A percentile compares a stretch with the other conserved stretches of the same genome.
phyloP scores from a whole-genome alignment of 2,888 invertebrate species.

The Lasioglossum morio region DNA sequence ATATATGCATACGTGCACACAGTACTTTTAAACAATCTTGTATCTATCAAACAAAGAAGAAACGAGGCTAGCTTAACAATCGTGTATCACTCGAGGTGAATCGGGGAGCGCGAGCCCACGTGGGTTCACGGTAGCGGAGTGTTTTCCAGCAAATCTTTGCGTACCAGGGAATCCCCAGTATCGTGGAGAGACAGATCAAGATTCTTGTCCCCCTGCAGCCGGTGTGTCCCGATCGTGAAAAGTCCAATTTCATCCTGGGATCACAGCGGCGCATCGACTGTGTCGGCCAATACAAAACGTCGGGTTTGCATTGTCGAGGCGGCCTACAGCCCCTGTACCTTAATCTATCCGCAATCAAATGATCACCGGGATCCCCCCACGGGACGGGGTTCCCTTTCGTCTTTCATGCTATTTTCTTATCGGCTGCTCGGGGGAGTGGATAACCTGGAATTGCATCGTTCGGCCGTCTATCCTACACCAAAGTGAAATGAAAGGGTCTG shows the following conservation, averaged over 20 bases:
- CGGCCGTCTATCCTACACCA: slow-evolving; percentile 33
- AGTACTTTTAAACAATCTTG: too few species aligned
- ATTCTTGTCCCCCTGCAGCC: not conserved
- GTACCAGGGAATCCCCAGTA: not conserved
- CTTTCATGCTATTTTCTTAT: slow-evolving; percentile 56
- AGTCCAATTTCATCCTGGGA: slow-evolving; percentile 27
- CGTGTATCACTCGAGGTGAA: too few species aligned
- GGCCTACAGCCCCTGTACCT: slow-evolving; percentile 46
- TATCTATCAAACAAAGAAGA: too few species aligned
- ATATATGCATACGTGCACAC: too few species aligned
- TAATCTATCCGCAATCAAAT: slow-evolving; percentile 67
- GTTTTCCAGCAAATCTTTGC: not conserved
- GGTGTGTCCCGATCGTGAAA: not conserved
- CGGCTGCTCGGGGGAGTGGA: slow-evolving; percentile 50
- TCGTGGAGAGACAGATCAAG: not conserved
- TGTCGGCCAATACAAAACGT: slow-evolving; percentile 35
- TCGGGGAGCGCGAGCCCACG: not conserved
- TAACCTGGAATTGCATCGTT: slow-evolving; percentile 58
- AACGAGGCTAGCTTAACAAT: too few species aligned
- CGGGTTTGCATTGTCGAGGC: slow-evolving; percentile 47
- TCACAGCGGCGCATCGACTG: slow-evolving; percentile 30
- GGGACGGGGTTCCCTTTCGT: slow-evolving; percentile 27
- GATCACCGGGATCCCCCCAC: slow-evolving; percentile 45
- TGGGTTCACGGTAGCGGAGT: not conserved
- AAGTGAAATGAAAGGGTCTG: slow-evolving; percentile 57